A percentile compares a stretch with the other conserved stretches of the same genome.
These are phyloP conservation scores for Melanophora roralis DNA, from an alignment of 2,888 invertebrate species.

Conservation along the genomic window DNA sequence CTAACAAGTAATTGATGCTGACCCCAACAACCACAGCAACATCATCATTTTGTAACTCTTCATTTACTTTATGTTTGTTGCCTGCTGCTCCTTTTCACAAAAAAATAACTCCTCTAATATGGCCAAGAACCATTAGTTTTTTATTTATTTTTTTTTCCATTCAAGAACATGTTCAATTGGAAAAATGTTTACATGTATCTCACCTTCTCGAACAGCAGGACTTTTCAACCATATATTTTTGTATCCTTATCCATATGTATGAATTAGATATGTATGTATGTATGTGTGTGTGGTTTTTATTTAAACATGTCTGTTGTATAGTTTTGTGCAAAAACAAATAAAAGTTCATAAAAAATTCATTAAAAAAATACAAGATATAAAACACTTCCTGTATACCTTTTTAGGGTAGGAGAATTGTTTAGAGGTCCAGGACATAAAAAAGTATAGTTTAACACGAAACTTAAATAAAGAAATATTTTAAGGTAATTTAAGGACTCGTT, in stretches of 20 bases:
- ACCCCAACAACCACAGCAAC: slow-evolving; percentile 59
- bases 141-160: not conserved
- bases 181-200: slow-evolving; percentile 51
- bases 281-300: not conserved
- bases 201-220: slow-evolving; percentile 52
- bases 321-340: not conserved
- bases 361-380: slow-evolving; percentile 56
- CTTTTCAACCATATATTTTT: slow-evolving; percentile 38
- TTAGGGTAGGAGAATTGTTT: not conserved
- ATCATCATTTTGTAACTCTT: slow-evolving; percentile 52
- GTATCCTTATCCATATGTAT: slow-evolving; percentile 24
- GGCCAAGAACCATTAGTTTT: slow-evolving; percentile 2
- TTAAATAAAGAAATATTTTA: slow-evolving; percentile 18
- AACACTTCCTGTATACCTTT: slow-evolving; percentile 33
- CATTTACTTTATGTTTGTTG: not conserved
- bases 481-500: too few species aligned
- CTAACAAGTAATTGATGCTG: slow-evolving; percentile 62
- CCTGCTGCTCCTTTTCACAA: not conserved
- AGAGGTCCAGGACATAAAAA: not conserved
- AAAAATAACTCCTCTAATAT: not conserved
- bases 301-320: slow-evolving; percentile 32
- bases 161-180: slow-evolving; percentile 40
- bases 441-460: slow-evolving; percentile 37
- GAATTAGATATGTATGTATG: not conserved
- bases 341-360: slow-evolving; percentile 57